Conservation (phyloP, 2,888 invertebrate species). For the Herminia tarsipennalis region DNA sequence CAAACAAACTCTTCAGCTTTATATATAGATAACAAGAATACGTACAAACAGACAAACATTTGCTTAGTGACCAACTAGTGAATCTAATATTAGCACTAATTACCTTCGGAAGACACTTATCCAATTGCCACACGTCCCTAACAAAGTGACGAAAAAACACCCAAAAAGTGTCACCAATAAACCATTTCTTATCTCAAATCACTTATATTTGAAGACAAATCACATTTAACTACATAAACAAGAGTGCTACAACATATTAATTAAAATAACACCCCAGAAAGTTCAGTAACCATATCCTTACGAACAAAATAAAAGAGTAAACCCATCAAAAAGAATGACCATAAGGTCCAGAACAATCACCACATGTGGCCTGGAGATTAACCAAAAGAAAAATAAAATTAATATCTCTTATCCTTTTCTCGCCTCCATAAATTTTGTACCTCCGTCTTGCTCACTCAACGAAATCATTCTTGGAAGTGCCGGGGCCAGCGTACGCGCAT, state of each 20-base stretch:
- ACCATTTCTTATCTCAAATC: slow-evolving; percentile 40
- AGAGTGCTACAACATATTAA: slow-evolving; percentile 70
- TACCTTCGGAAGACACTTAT: no score
- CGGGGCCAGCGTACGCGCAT: slow-evolving; percentile 69
- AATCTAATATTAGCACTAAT: no score
- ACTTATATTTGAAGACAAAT: slow-evolving; percentile 40
- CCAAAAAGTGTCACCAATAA: slow-evolving; percentile 24
- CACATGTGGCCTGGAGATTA: slow-evolving; percentile 84
- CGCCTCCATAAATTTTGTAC: slow-evolving; percentile 37
- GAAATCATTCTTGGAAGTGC: slow-evolving; percentile 83
- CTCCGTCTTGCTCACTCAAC: slow-evolving; percentile 58
- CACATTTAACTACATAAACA: slow-evolving; percentile 48
- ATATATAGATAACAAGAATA: no score
- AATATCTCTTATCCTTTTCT: slow-evolving; percentile 60
- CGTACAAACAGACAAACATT: no score
- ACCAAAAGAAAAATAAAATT: slow-evolving; percentile 81
- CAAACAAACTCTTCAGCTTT: no score
- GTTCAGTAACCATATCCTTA: slow-evolving; percentile 67
- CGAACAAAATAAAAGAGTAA: slow-evolving; percentile 52
- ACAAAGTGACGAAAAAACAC: slow-evolving; percentile 24
- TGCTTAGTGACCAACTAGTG: no score
- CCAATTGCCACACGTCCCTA: no score
- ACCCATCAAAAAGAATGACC: slow-evolving; percentile 72
- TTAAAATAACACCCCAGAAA: slow-evolving; percentile 77
- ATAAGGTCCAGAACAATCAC: slow-evolving; percentile 84